phyloP scores from a whole-genome alignment of 37 sponge, comb jelly and placozoan genomes.

The Mnemiopsis leidyi region DNA sequence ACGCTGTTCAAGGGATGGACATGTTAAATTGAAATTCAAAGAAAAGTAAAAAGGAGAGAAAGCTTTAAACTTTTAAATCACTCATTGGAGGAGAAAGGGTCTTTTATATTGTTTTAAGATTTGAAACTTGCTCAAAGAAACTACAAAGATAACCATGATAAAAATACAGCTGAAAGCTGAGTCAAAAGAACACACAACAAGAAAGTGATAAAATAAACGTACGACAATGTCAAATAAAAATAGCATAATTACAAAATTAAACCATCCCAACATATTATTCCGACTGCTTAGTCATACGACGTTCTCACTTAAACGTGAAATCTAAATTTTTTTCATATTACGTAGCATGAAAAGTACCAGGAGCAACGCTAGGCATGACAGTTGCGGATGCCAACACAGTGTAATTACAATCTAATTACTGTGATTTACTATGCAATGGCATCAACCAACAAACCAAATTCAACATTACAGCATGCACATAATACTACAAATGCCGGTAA shows the following conservation, averaged over 20 bases:
- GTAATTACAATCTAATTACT: not conserved
- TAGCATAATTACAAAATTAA: not conserved
- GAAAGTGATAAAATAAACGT: not conserved
- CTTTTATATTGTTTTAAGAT: too few species aligned
- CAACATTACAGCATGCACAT: not conserved
- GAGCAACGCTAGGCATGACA: not conserved
- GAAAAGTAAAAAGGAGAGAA: too few species aligned
- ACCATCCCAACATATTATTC: not conserved
- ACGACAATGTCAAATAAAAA: not conserved
- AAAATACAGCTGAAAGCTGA: too few species aligned
- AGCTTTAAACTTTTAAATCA: too few species aligned
- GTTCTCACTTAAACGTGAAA: not conserved
- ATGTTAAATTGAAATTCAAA: too few species aligned
- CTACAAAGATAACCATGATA: too few species aligned
- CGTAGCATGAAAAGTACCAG: not conserved
- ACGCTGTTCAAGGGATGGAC: too few species aligned
- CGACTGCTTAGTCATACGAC: not conserved
- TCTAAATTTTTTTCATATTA: not conserved
- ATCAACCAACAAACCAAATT: too few species aligned
- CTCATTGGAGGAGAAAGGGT: too few species aligned
- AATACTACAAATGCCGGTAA: not conserved
- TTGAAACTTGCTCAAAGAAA: too few species aligned
- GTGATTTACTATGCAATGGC: not conserved
- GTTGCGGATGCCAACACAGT: not conserved
- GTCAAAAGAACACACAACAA: not conserved